These are phyloP conservation scores for Struthidea cinerea DNA, from an alignment of 2,113 vertebrate species.

Conservation along the genomic window DNA sequence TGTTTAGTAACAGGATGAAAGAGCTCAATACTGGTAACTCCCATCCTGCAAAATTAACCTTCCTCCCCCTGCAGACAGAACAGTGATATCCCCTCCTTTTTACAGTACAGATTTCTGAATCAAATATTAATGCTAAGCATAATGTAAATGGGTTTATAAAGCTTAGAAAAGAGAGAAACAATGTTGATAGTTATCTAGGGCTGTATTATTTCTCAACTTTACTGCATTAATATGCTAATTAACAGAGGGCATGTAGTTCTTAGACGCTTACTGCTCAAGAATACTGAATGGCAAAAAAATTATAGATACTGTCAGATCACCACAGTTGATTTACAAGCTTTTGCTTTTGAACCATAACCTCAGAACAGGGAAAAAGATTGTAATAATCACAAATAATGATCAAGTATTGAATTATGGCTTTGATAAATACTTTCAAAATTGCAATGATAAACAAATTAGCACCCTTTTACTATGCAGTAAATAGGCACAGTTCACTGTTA, in stretches of 20 bases:
- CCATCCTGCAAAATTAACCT: not conserved
- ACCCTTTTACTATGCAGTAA: conserved; percentile 30
- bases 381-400: not conserved
- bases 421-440: not conserved
- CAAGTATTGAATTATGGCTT: not conserved
- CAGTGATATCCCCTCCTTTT: not conserved
- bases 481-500: conserved; percentile 19
- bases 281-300: not conserved
- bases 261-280: conserved; percentile 16
- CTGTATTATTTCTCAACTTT: not conserved
- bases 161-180: not conserved
- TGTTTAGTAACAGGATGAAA: not conserved
- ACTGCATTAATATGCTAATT: not conserved
- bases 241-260: not conserved
- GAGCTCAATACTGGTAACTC: not conserved
- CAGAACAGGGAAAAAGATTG: not conserved
- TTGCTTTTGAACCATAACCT: conserved; percentile 15
- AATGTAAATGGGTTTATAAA: not conserved
- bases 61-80: not conserved
- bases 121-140: not conserved
- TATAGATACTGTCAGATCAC: not conserved
- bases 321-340: not conserved
- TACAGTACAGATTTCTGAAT: not conserved
- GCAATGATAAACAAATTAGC: conserved; percentile 1
- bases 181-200: not conserved